These are phyloP conservation scores for Hippocampus comes DNA, from an alignment of 2,113 vertebrate species.

Conservation along the genomic window DNA sequence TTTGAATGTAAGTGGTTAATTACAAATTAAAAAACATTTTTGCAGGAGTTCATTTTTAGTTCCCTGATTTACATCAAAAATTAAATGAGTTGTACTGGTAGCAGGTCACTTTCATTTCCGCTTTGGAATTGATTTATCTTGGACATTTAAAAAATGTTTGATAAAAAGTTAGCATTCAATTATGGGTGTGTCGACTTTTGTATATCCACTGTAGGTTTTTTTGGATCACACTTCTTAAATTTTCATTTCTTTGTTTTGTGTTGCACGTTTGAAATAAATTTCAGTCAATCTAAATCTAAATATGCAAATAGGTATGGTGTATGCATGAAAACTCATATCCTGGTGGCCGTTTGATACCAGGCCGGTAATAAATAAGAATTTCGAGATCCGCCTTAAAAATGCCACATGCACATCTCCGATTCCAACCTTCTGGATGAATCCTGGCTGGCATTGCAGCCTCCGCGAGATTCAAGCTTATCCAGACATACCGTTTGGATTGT, in stretches of 20 bases:
- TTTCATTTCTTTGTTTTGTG: neutral
- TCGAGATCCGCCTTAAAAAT: conserved; percentile 3
- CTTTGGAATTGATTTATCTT: neutral
- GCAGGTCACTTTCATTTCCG: too few relatives aligned
- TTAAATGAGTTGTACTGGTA: too few relatives aligned
- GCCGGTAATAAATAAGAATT: neutral
- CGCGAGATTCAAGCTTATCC: conserved; percentile 28
- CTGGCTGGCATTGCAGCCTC: conserved; percentile 12
- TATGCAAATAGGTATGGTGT: neutral
- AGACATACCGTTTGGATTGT: conserved; percentile 19
- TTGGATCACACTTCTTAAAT: too few relatives aligned
- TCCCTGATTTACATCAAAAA: neutral
- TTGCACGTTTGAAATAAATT: neutral
- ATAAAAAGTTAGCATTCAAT: too few relatives aligned
- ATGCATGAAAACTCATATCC: neutral
- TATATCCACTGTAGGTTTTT: too few relatives aligned
- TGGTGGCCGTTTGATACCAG: neutral
- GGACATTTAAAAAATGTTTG: neutral
- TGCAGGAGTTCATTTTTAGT: neutral
- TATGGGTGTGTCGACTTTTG: too few relatives aligned
- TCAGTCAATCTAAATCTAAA: neutral
- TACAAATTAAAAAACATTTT: neutral
- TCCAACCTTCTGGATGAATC: conserved; percentile 23
- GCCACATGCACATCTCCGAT: conserved; percentile 14
- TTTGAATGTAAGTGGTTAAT: too few relatives aligned